Evolutionary conservation across 2,797 vertebrate genomes (phyloP).

Genomic region (Gadopsis bispinosus): DNA sequence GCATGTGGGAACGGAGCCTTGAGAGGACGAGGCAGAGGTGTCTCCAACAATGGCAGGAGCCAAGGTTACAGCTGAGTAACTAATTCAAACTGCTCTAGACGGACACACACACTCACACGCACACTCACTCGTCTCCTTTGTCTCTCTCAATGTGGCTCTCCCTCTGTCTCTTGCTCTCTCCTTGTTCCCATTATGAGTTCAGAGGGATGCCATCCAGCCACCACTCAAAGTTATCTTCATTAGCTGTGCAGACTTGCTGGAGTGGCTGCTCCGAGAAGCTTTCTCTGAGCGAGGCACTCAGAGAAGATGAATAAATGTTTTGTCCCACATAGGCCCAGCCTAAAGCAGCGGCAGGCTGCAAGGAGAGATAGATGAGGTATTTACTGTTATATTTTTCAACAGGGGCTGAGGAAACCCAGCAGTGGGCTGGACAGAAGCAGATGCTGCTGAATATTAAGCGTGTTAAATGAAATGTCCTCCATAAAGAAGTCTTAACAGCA

Average conservation of each 20-base stretch:
- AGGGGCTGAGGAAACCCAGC: constrained; percentile 54
- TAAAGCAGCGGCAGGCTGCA: constrained; percentile 70
- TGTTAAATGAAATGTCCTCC: constrained; percentile 75
- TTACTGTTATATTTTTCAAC: constrained; percentile 78
- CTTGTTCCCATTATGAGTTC: constrained; percentile 75
- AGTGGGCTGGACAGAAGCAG: constrained; percentile 74
- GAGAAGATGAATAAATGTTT: constrained; percentile 80
- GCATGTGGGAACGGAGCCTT: constrained; percentile 80
- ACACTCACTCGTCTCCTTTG: constrained; percentile 65
- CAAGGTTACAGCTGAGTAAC: constrained; percentile 84
- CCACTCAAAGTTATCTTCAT: constrained; percentile 82
- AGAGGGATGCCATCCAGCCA: constrained; percentile 74
- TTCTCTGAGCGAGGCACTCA: constrained; percentile 76
- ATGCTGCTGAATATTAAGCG: constrained; percentile 75
- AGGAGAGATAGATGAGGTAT: constrained; percentile 79
- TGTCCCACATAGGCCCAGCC: constrained; percentile 78
- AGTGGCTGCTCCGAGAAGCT: constrained; percentile 71
- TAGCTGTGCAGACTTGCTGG: constrained; percentile 69
- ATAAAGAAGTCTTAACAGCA: constrained; percentile 66
- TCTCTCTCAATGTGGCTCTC: constrained; percentile 73
- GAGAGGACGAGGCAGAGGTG: constrained; percentile 78
- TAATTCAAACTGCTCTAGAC: constrained; percentile 77
- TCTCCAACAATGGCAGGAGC: constrained; percentile 81
- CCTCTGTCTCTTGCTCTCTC: constrained; percentile 63
- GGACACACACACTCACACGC: constrained; percentile 56